These are phyloP conservation scores for Arizona elegans DNA, from an alignment of 2,113 vertebrate species.

Conservation along the genomic window DNA sequence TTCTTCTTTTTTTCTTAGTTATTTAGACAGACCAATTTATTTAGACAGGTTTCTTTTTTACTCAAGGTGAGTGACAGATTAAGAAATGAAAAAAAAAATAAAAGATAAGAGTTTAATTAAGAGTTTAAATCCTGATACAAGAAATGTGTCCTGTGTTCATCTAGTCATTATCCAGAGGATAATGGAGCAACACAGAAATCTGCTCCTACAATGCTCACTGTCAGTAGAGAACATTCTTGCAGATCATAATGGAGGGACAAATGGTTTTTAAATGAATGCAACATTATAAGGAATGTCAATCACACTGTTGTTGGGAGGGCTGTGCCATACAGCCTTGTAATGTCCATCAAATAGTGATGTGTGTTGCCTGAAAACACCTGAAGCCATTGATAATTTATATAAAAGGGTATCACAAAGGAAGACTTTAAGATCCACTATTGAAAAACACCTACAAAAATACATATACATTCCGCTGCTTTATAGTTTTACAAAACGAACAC, in stretches of 20 bases:
- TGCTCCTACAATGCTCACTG: background rate
- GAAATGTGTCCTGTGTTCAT: background rate
- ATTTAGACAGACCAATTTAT: background rate
- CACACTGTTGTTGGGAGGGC: background rate
- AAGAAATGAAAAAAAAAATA: background rate
- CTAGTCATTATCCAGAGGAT: background rate
- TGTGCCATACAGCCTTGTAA: background rate
- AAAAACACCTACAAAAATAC: background rate
- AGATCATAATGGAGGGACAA: background rate
- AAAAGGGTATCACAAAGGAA: background rate
- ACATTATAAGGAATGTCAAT: background rate
- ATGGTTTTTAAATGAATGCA: background rate
- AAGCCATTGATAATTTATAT: background rate
- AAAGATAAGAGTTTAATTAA: background rate
- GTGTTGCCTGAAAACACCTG: background rate
- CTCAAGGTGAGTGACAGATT: background rate
- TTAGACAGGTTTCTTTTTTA: background rate
- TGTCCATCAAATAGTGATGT: background rate
- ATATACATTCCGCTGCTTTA: background rate
- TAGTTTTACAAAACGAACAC: background rate
- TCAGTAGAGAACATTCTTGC: background rate
- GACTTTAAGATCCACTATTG: background rate
- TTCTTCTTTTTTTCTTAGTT: background rate
- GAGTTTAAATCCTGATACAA: background rate
- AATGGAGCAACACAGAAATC: background rate